These are phyloP conservation scores for Sturmia bella DNA, from an alignment of 2,888 invertebrate genomes.

Conservation along the genomic window DNA sequence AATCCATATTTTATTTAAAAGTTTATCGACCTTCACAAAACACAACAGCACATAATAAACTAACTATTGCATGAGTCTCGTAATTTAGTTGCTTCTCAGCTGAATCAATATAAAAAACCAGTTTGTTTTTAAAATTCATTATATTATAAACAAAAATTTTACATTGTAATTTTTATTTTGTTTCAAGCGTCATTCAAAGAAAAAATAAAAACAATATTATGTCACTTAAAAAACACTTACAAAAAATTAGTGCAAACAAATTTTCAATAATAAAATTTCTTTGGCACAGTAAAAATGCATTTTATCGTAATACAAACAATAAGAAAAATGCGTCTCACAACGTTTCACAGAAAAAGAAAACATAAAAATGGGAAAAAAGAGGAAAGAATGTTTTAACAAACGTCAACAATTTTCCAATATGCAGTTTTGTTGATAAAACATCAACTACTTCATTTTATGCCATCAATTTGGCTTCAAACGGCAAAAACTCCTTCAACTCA, in stretches of 20 bases:
- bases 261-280: slow-evolving; percentile 20
- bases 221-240: background rate
- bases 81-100: no score
- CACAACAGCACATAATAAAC: no score
- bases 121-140: no score
- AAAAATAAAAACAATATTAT: background rate
- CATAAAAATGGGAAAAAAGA: background rate
- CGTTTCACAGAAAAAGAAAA: background rate
- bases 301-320: slow-evolving; percentile 11
- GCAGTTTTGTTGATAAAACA: slow-evolving; percentile 51
- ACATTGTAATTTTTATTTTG: no score
- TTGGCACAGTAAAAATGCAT: slow-evolving; percentile 1
- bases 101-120: no score
- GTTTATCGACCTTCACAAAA: no score
- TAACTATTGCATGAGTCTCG: no score
- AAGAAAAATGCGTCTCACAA: background rate
- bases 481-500: slow-evolving; percentile 49
- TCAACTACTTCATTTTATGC: slow-evolving; percentile 49
- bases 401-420: slow-evolving; percentile 45
- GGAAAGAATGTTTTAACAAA: slow-evolving; percentile 34
- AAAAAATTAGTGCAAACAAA: background rate
- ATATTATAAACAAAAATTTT: no score
- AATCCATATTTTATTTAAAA: no score
- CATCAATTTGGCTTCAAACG: slow-evolving; percentile 39
- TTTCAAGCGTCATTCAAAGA: background rate